phyloP scores from a whole-genome alignment of 2,113 vertebrate genomes.

The Pseudolaguvia tuberculata region DNA sequence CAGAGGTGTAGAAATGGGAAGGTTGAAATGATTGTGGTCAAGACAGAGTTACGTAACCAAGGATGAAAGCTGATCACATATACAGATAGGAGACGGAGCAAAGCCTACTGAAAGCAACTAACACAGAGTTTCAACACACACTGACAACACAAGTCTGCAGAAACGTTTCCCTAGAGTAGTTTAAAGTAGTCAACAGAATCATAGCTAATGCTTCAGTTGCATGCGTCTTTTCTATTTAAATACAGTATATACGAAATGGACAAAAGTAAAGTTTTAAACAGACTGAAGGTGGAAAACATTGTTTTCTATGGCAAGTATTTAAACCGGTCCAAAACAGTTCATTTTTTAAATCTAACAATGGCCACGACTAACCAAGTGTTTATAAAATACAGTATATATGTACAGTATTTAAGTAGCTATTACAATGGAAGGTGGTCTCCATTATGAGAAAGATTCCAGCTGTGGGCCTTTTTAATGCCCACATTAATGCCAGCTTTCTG shows the following conservation, averaged over 20 bases:
- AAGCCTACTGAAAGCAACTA: constrained; percentile 8
- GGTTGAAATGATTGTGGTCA: constrained; percentile 22
- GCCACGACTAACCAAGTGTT: neutral
- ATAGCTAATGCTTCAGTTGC: neutral
- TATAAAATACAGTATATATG: neutral
- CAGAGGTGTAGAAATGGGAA: constrained; percentile 18
- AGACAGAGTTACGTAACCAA: neutral
- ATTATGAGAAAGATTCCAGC: constrained; percentile 12
- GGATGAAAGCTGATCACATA: constrained; percentile 40
- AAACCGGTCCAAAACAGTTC: neutral
- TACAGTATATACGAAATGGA: neutral
- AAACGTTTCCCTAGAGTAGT: neutral
- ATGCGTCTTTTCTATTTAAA: neutral
- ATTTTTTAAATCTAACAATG: neutral
- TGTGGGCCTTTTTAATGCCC: constrained; percentile 18
- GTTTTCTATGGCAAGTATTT: neutral
- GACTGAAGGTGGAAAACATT: neutral
- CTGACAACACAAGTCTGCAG: constrained; percentile 6
- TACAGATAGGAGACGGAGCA: constrained; percentile 28
- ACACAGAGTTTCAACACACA: constrained; percentile 25
- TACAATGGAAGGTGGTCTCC: neutral
- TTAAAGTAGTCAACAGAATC: neutral
- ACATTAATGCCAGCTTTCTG: constrained; percentile 39
- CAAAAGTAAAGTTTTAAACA: neutral
- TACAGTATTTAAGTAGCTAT: neutral